Evolutionary conservation across 2,888 invertebrate genomes (phyloP).

Genomic region (Morpho achilles): DNA sequence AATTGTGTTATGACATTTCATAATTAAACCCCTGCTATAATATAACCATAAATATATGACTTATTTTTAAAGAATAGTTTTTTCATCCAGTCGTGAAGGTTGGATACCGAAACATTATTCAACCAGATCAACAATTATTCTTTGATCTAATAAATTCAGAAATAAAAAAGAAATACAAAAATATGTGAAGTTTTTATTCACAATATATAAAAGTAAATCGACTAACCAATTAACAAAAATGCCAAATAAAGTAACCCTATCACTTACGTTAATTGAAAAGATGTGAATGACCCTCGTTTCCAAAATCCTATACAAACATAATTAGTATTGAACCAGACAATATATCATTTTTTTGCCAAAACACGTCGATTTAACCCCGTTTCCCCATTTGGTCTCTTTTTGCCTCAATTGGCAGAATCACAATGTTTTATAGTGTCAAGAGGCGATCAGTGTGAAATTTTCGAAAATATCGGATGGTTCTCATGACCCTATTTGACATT

Average conservation of each 20-base stretch:
- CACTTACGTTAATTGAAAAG: constrained; percentile 35
- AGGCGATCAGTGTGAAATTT: constrained; percentile 63
- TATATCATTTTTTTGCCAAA: constrained; percentile 72
- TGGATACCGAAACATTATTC: too few species aligned
- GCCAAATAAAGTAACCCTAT: constrained; percentile 11
- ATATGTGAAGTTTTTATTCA: too few species aligned
- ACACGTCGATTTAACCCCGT: constrained; percentile 69
- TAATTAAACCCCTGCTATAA: too few species aligned
- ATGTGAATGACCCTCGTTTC: constrained; percentile 48
- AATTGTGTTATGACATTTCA: too few species aligned
- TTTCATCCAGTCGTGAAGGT: too few species aligned
- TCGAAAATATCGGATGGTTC: constrained; percentile 43
- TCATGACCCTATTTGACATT: constrained; percentile 49
- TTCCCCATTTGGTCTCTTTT: constrained; percentile 57
- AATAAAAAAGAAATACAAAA: too few species aligned
- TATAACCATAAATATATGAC: too few species aligned
- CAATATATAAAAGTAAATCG: background rate
- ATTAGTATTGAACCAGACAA: constrained; percentile 67
- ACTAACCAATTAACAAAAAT: constrained; percentile 24
- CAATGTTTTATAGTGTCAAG: constrained; percentile 62
- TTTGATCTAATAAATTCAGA: too few species aligned
- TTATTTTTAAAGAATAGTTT: too few species aligned
- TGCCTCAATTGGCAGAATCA: constrained; percentile 55
- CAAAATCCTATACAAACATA: constrained; percentile 68
- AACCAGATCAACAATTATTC: too few species aligned